Base-by-base conservation (phyloP, 2,888 invertebrate species). In the Glomeris marginata region DNA sequence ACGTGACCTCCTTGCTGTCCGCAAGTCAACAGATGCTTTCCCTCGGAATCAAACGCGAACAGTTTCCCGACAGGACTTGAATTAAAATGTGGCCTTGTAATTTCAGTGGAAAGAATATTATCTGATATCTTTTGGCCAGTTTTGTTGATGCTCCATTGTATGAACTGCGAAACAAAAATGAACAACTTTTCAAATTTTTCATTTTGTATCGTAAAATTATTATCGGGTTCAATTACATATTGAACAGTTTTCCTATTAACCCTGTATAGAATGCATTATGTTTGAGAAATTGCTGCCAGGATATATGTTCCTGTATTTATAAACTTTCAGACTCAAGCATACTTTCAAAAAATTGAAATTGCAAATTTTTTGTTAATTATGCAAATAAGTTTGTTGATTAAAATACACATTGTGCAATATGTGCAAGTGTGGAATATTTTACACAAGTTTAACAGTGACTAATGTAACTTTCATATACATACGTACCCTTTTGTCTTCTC, bases 401-500 rank as follows among this genome's bases (percentile, higher is more conserved):
- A 33, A 16, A 21, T 35, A 15, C 15, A 13, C 13, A 8, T 10
- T 38, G 18, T 38, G 5, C 15, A 38, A 38, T 38, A 38, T 42
- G 11, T 5, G 2, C 4, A 42, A 6, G 5, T 5, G 21, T 2
- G 11, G 33, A 49, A 49, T 33, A 13, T 3, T 43, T 5, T 5
- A 5, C n/a, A 18, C 5, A 47, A 15, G 4, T 44, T 10, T 4
- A 47, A 47, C 16, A 47, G 6, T 11, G 21, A 13, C 13, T 16
- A 44, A 16, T 41, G 11, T 21, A 8, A 20, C 10, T 15, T 43
- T 22, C 21, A 33, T 15, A 37, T 35, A 10, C n/a, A 21, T 2
- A 45, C 64, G 62, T 45, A 74, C 74, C 62, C 73, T 74, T 57
- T 71, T 72, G 58, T 77, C 76, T 46, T 68, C 65, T 28, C 74